Evolutionary conservation across 2,113 vertebrate genomes (phyloP).

Genomic region (Polypterus bichir): DNA sequence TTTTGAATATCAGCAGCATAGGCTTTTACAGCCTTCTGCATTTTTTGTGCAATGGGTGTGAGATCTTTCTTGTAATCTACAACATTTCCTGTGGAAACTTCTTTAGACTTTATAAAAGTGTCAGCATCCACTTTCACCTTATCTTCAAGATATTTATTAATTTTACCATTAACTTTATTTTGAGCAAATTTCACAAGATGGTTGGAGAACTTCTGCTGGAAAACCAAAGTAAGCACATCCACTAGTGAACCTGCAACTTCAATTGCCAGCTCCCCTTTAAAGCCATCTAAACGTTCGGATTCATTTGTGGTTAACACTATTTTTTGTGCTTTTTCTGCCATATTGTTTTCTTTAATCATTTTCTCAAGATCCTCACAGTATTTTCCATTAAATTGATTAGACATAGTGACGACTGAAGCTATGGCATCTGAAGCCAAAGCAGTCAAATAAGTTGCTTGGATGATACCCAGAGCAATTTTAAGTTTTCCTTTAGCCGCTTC

Average conservation of each 20-base stretch:
- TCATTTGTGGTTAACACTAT: conserved; percentile 3
- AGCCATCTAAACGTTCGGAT: neutral
- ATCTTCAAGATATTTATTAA: too few species aligned
- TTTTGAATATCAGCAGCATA: too few species aligned
- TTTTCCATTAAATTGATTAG: neutral
- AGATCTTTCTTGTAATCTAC: too few species aligned
- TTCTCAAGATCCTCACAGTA: conserved; percentile 2
- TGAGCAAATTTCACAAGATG: conserved; percentile 1
- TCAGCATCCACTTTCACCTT: too few species aligned
- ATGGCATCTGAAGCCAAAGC: conserved; percentile 1
- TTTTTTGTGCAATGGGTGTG: too few species aligned
- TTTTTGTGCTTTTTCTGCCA: neutral
- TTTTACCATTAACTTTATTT: too few species aligned
- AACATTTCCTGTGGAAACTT: too few species aligned
- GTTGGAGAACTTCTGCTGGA: conserved; percentile 17
- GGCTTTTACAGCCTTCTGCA: too few species aligned
- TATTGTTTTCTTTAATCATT: neutral
- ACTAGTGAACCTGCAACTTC: conserved; percentile 1
- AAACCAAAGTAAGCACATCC: conserved; percentile 2
- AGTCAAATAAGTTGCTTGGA: conserved; percentile 1
- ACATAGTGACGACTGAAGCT: neutral
- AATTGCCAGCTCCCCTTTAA: conserved; percentile 12
- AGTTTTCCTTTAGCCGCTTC: neutral
- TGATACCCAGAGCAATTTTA: neutral
- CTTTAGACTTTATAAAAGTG: too few species aligned